Evolutionary conservation across 2,888 invertebrate species (phyloP), one percentile per base, ranked within the genome.

Genomic region (Dynastes grantii): DNA sequence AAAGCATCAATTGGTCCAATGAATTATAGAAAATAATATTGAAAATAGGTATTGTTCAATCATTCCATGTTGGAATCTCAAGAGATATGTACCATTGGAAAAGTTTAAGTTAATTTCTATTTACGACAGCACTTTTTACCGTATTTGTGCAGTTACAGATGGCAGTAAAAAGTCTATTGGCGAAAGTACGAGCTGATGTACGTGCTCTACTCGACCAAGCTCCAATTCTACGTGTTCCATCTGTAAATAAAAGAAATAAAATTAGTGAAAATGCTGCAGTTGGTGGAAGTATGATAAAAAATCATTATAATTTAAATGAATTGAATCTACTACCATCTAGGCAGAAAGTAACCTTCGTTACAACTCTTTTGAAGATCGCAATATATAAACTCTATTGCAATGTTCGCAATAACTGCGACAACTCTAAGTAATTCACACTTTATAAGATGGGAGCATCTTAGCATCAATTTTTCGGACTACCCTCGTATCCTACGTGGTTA

Each of bases 131-230:
- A 80, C 86, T 89, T 82, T 88, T 87, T 78, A 89, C 87, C 76
- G 88, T 85, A 84, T 87, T 88, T 79, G 89, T 89, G 84, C 89
- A 89, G 83, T 89, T 88, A 81, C 89, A 89, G 83, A 89, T 88
- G 81, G 88, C 88, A 76, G 89, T 89, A 84, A 89, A 88, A 76
- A 89, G 85, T 80, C 88, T 85, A 65, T 88, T 84, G 68, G 88
- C 89, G 80, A 89, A 87, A n/a, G 88, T 87, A 71, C 88, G 85
- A 40, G 89, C 88, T 53, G 88, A 87, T 63, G 88, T 86, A 75
- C 87, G 85, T 78, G 89, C 89, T 81, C 88, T 85, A 83, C 85
- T 88, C 27, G 88, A 88, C 87, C 88, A 89, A 64, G 87, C 87
- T 51, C 88, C 89, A 82, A 89, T 88, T 82, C 87, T 85, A 84